Percentiles rank a stretch among this genome's conserved stretches.
phyloP scores from a whole-genome alignment of 2,888 invertebrate genomes.

The Thera obeliscata region DNA sequence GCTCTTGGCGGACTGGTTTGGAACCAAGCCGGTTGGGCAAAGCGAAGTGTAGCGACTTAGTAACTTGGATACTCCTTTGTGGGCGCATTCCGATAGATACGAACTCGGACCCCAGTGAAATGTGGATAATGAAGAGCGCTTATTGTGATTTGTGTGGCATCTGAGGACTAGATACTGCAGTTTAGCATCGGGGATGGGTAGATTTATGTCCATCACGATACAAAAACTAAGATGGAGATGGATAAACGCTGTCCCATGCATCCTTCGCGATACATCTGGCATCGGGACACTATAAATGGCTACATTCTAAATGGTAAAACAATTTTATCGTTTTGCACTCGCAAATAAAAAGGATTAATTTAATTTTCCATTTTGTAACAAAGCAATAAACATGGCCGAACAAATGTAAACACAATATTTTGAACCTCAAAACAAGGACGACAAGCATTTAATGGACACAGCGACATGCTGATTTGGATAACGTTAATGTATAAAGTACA shows the following conservation, averaged over 20 bases:
- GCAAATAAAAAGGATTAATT: slow-evolving; percentile 24
- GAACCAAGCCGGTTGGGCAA: slow-evolving; percentile 76
- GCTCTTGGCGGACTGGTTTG: slow-evolving; percentile 66
- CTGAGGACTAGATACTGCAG: slow-evolving; percentile 48
- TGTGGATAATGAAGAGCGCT: slow-evolving; percentile 80
- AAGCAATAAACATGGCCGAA: slow-evolving; percentile 30
- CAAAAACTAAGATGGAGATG: slow-evolving; percentile 27
- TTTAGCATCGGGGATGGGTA: slow-evolving; percentile 42
- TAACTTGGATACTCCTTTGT: slow-evolving; percentile 76
- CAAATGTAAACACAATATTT: slow-evolving; percentile 47
- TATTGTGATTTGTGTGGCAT: slow-evolving; percentile 80
- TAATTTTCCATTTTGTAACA: slow-evolving; percentile 30
- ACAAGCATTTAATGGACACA: slow-evolving; percentile 68
- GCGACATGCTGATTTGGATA: slow-evolving; percentile 67
- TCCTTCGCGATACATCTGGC: slow-evolving; percentile 7
- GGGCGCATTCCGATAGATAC: slow-evolving; percentile 81
- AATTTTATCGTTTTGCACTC: slow-evolving; percentile 20
- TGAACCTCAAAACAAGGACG: slow-evolving; percentile 57
- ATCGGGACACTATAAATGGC: slow-evolving; percentile 13
- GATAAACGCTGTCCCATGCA: slow-evolving; percentile 11
- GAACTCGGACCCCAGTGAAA: slow-evolving; percentile 70
- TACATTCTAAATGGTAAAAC: slow-evolving; percentile 19
- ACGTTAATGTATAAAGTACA: slow-evolving; percentile 70
- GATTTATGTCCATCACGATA: slow-evolving; percentile 48
- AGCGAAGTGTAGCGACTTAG: slow-evolving; percentile 71